phyloP scores from a whole-genome alignment of 2,888 invertebrate species.

The Sarcophaga subvicina region DNA sequence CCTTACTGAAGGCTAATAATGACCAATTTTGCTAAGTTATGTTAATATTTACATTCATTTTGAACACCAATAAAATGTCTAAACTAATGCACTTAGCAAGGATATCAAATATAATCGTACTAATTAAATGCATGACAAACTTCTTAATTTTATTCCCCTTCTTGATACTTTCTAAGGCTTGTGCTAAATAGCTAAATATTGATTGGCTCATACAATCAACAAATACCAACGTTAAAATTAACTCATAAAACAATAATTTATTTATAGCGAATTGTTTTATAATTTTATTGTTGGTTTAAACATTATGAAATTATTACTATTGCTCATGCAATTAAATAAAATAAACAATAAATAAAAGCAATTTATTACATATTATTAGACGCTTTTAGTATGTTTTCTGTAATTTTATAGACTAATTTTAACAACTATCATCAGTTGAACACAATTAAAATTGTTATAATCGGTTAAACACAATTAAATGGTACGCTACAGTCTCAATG shows the following conservation, averaged over 20 bases:
- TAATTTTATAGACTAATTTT: neutral
- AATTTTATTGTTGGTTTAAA: constrained; percentile 17
- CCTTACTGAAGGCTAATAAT: no score
- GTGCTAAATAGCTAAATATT: neutral
- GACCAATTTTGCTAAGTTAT: no score
- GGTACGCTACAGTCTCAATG: no score
- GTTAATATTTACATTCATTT: no score
- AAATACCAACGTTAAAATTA: neutral
- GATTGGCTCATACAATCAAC: neutral
- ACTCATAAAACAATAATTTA: constrained; percentile 13
- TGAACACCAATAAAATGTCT: no score
- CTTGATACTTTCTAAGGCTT: no score
- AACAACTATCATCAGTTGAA: neutral
- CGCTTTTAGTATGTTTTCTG: no score
- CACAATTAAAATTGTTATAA: neutral
- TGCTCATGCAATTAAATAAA: neutral
- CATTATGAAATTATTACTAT: constrained; percentile 21
- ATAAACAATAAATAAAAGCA: constrained; percentile 20
- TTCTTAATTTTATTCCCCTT: no score
- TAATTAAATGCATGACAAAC: no score
- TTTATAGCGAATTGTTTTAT: constrained; percentile 28
- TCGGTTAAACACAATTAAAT: no score
- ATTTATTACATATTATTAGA: constrained; percentile 22
- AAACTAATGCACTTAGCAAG: no score
- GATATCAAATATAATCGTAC: no score